Base-by-base conservation (phyloP, 1,140 invertebrate genomes). In the Geopemphigus sp. region DNA sequence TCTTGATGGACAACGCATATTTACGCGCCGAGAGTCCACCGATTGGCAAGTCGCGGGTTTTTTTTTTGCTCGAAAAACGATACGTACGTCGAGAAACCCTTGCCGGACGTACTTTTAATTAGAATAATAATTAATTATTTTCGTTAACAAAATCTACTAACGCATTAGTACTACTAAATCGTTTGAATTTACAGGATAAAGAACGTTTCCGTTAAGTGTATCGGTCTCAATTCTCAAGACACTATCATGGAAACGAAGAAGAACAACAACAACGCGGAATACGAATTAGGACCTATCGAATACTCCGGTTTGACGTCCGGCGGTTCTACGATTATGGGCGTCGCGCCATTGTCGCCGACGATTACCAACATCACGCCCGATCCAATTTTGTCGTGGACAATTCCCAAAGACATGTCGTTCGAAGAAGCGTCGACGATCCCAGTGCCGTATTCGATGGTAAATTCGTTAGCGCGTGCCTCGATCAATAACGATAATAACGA, bases 351-450 rank as follows among this genome's bases (percentile, higher is more conserved):
- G 32, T 15, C 76, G n/a, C 53, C 76, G 2, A 54, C 59, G 5
- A 11, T 63, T 10, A 80, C 70, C n/a, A n/a, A 54, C 32, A 61
- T 82, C 11, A 73, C 57, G 2, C 26, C 73, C 15, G 82, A 83
- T 56, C 63, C 72, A 15, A 57, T 68, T 45, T 74, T 83, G 15
- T 59, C 29, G 0, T 90, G 88, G 89, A 81, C 84, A 57, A 84
- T 90, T 50, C 89, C 89, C 5, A 82, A 85, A 0, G 81, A 82
- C 5, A 90, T 89, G 89, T 87, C 84, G 12, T 81, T 89, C n/a
- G 87, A 88, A 80, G 88, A 90, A 78, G 90, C 90, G 39, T 87
- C 87, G 0, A 89, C 89, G 12, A 87, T 91, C 14, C 89, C 89
- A 26, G 72, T 85, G 5, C 81, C 84, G 12, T 86, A 86, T 74